These are phyloP conservation scores for Machimus rusticus DNA, from an alignment of 2,888 invertebrate genomes.

Conservation along the genomic window DNA sequence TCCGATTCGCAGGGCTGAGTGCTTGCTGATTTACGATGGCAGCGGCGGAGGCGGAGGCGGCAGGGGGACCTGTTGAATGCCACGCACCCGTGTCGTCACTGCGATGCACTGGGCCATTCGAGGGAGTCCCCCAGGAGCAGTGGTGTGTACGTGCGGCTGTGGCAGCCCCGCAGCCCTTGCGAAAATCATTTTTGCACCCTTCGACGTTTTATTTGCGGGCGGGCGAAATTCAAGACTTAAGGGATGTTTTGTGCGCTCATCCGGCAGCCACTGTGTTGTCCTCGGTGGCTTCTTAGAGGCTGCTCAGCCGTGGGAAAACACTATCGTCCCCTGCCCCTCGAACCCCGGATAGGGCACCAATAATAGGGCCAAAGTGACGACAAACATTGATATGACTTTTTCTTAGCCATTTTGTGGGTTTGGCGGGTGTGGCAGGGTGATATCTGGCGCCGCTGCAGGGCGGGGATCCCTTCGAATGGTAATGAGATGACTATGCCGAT, in stretches of 20 bases:
- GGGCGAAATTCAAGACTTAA: constrained; percentile 1
- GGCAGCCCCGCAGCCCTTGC: neutral
- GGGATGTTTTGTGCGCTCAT: neutral
- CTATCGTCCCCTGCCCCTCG: neutral
- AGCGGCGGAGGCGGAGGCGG: neutral
- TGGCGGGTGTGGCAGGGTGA: neutral
- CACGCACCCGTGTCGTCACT: constrained; percentile 13
- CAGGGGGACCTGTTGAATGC: constrained; percentile 16
- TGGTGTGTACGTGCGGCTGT: neutral
- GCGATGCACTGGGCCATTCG: neutral
- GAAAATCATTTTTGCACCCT: constrained; percentile 37
- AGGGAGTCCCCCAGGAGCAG: neutral
- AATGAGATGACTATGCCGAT: constrained; percentile 25
- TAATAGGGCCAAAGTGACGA: neutral
- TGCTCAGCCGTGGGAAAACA: neutral
- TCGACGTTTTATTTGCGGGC: constrained; percentile 20
- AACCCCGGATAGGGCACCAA: neutral
- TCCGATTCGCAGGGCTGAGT: neutral
- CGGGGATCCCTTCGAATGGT: neutral
- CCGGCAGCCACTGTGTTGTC: neutral
- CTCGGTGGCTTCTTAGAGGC: neutral
- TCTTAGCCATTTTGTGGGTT: constrained; percentile 2
- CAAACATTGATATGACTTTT: constrained; percentile 12
- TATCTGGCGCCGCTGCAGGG: neutral
- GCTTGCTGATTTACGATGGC: neutral